Evolutionary conservation across 1,140 invertebrate genomes (phyloP), one percentile per base, ranked within the genome.

Genomic region (Drosophila melanica): DNA sequence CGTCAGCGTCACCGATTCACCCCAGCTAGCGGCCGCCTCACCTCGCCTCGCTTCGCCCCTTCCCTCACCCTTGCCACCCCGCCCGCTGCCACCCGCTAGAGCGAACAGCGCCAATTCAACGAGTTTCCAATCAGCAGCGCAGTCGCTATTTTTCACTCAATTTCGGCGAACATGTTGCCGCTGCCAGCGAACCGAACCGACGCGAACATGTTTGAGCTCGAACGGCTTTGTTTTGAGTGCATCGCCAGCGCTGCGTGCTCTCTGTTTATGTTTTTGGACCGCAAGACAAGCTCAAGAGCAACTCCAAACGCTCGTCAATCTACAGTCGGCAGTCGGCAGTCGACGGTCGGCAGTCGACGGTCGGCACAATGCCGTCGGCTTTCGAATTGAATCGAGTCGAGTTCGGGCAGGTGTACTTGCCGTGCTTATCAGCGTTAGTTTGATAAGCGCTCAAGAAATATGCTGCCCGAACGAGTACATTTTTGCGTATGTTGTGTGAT

Each of bases 121-220:
- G 67, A 58, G 68, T 71, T 71, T 54, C 41, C 68, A 50, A 48
- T 42, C 11, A 53, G 42, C 58, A 48, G 41, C 55, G 54, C 47
- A 37, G 35, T 37, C 54, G 12, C 23, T 5, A n/a, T 12, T 12
- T 62, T 42, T 37, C 70, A 68, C 72, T 75, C 72, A 70, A 70
- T 45, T 39, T 50, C 18, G 23, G 20, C 50, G 47, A 67, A 73
- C 70, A 47, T 50, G 66, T 58, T 33, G 9, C 11, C 10, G n/a
- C 48, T 33, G 48, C 23, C 9, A 60, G 18, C 59, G 42, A 20
- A n/a, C 35, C 18, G 2, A 12, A 1, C 33, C 57, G n/a, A n/a
- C n/a, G n/a, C n/a, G 42, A 76, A 67, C 74, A 73, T 63, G 74
- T 77, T 77, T 45, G 69, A 73, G 63, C 63, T 76, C 45, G 53